Conservation (phyloP, 2,888 invertebrate species). For the Microplitis deprimator region DNA sequence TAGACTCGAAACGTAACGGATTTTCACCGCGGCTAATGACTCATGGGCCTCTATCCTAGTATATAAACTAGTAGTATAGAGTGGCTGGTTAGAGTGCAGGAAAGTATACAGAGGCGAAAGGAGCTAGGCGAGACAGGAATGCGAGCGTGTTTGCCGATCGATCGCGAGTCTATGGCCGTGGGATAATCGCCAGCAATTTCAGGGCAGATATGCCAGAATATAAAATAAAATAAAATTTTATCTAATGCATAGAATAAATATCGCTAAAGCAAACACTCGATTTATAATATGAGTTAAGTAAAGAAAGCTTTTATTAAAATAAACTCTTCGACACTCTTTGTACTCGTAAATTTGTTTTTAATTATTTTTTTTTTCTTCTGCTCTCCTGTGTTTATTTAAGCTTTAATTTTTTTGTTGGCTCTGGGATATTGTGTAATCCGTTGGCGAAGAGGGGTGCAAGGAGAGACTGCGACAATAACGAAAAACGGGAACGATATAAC, state of each 20-base stretch:
- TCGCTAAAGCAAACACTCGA: not conserved
- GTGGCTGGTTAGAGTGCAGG: constrained; percentile 9
- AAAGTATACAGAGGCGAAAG: constrained; percentile 22
- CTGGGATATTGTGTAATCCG: constrained; percentile 23
- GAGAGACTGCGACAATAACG: constrained; percentile 27
- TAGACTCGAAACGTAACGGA: constrained; percentile 41
- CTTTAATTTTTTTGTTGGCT: not conserved
- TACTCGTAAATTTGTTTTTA: constrained; percentile 14
- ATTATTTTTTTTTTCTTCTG: constrained; percentile 15
- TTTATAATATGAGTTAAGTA: not conserved
- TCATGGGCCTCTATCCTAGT: constrained; percentile 25
- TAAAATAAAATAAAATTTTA: constrained; percentile 2
- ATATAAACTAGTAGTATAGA: not conserved
- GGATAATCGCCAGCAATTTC: constrained; percentile 18
- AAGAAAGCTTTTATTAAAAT: not conserved
- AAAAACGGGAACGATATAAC: constrained; percentile 38
- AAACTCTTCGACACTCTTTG: not conserved
- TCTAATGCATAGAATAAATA: constrained; percentile 7
- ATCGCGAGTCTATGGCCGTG: constrained; percentile 23
- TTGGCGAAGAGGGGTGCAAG: constrained; percentile 19
- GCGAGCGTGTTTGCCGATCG: constrained; percentile 37
- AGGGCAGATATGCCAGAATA: not conserved
- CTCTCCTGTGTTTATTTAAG: not conserved
- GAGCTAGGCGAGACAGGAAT: constrained; percentile 28
- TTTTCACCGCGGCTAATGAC: constrained; percentile 42